These are phyloP conservation scores for Drosophila prolongata DNA, from an alignment of 2,888 invertebrate genomes.

Conservation along the genomic window DNA sequence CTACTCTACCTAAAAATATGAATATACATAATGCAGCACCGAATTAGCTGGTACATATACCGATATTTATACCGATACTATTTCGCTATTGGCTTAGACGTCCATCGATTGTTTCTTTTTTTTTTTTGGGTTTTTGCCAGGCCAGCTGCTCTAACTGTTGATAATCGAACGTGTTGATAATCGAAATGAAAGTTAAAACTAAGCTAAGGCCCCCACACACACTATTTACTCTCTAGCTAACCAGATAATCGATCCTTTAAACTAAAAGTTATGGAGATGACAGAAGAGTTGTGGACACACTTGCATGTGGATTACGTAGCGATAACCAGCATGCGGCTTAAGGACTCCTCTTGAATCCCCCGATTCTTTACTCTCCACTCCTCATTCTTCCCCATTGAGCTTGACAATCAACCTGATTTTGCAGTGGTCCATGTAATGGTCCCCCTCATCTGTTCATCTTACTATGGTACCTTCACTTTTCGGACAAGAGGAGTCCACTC, in stretches of 20 bases:
- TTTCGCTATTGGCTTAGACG: slow-evolving; percentile 30
- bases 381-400: slow-evolving; percentile 21
- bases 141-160: slow-evolving; percentile 35
- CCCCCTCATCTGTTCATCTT: not conserved
- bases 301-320: slow-evolving; percentile 14
- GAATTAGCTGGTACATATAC: slow-evolving; percentile 24
- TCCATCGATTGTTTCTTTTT: not conserved
- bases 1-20: slow-evolving; percentile 20
- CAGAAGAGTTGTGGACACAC: not conserved
- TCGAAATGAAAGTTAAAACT: slow-evolving; percentile 29
- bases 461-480: too few species aligned
- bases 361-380: not conserved
- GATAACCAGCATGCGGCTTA: slow-evolving; percentile 20
- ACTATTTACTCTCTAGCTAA: slow-evolving; percentile 9
- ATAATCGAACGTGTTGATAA: slow-evolving; percentile 59
- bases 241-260: not conserved
- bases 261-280: not conserved
- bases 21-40: slow-evolving; percentile 8
- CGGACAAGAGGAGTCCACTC: slow-evolving; percentile 1
- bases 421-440: slow-evolving; percentile 19
- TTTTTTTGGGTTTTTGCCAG: slow-evolving; percentile 16
- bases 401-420: slow-evolving; percentile 38
- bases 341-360: not conserved
- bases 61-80: slow-evolving; percentile 14
- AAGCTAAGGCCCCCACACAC: slow-evolving; percentile 11